phyloP scores from a whole-genome alignment of 2,113 vertebrate genomes.

The Sebastes schlegelii region DNA sequence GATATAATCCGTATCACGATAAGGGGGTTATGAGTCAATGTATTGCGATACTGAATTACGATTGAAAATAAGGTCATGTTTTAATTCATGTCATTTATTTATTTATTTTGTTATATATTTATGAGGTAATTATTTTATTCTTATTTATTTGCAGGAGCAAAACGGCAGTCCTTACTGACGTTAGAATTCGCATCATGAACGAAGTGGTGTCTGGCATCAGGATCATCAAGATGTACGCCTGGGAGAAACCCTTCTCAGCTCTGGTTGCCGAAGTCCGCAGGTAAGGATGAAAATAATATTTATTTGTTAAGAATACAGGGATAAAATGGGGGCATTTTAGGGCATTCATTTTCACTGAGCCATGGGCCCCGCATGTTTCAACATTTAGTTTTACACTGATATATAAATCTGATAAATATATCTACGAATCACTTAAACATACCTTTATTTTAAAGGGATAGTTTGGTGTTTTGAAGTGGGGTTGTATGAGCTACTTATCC shows the following conservation, averaged over 20 bases:
- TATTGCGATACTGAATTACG: too few species aligned
- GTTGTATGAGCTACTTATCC: too few species aligned
- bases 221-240: slow-evolving; percentile 97
- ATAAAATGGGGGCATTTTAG: too few species aligned
- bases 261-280: slow-evolving; percentile 87
- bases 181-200: slow-evolving; percentile 93
- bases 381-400: neutral
- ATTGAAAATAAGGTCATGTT: too few species aligned
- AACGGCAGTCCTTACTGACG: slow-evolving; percentile 88
- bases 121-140: too few species aligned
- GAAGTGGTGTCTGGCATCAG: slow-evolving; percentile 93
- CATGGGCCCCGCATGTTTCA: neutral
- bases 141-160: slow-evolving; percentile 81
- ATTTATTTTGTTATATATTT: too few species aligned
- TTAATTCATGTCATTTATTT: neutral
- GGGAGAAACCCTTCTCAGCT: slow-evolving; percentile 91
- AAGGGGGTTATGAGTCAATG: too few species aligned
- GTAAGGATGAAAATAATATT: slow-evolving; percentile 70
- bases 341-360: neutral
- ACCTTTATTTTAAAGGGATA: neutral
- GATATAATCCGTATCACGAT: too few species aligned
- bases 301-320: neutral
- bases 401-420: neutral
- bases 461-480: too few species aligned
- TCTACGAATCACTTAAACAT: neutral